Evolutionary conservation across 1,140 invertebrate species (phyloP).

Genomic region (Diorhabda carinulata): DNA sequence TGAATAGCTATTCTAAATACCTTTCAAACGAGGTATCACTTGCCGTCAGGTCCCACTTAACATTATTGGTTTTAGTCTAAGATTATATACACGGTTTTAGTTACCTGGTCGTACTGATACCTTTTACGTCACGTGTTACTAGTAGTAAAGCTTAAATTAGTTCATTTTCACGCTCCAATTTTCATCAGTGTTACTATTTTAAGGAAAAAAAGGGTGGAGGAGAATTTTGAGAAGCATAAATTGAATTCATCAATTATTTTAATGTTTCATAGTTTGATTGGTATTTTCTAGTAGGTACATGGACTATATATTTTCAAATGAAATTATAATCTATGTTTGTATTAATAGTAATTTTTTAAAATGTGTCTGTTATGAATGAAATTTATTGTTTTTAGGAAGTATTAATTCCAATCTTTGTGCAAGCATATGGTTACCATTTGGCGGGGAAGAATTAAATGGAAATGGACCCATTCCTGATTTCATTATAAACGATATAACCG

Average conservation of each 20-base stretch:
- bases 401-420: conserved; percentile 68
- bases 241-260: no score
- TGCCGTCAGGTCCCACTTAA: no score
- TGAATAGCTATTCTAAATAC: no score
- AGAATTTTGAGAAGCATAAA: not conserved
- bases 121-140: no score
- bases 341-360: not conserved
- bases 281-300: not conserved
- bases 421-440: conserved; percentile 72
- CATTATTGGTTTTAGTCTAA: no score
- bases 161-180: no score
- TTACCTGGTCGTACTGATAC: no score
- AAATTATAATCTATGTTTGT: not conserved
- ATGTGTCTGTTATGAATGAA: not conserved
- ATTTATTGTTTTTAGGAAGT: conserved; percentile 60
- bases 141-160: no score
- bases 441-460: conserved; percentile 8
- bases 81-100: no score
- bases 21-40: no score
- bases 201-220: not conserved
- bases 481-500: conserved; percentile 37
- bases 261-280: not conserved
- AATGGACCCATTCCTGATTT: conserved; percentile 37
- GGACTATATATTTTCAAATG: not conserved
- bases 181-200: no score